Base-by-base conservation (phyloP, 2,113 vertebrate species). In the Psophia crepitans region DNA sequence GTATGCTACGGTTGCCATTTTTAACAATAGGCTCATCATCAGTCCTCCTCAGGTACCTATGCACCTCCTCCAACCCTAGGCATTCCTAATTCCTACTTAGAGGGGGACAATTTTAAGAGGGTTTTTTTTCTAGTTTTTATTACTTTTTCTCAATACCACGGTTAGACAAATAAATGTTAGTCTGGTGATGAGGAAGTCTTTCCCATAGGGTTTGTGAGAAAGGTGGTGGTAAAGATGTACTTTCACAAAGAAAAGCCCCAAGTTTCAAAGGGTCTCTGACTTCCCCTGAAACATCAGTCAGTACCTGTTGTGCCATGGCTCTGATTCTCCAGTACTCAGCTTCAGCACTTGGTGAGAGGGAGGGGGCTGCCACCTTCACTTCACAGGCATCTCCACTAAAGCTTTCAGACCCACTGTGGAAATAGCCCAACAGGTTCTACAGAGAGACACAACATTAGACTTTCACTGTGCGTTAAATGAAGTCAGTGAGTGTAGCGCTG, bases 251-350 rank as follows among this genome's bases (percentile, higher is more conserved):
- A 93, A 74, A 92, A 90, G 14, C 27, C 33, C 12, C 12, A 37
- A 22, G 16, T 64, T 78, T 35, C 33, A 76, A 93, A 58, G 11
- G 33, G 54, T 84, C 51, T 90, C 53, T 41, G 54, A 26, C 32
- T 57, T 89, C 10, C 39, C 53, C 41, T 21, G 28, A 75, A 92
- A 71, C 1, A 5, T 48, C 43, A 35, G 33, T 44, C 73, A 57
- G 97, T 96, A 99, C 99, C 99, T 99, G 99, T 75, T 99, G 99
- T 17, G 99, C 99, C 99, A 99, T 99, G 33, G 99, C 99, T 94
- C 98, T 98, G 97, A 99, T 99, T 98, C 99, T 98, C 99, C 99
- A 99, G 97, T 99, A 99, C 79, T 99, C 99, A 0, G 99, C 99
- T 97, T 99, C 99, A 0, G 99, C 99, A 14, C 98, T 98, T 1